These are phyloP conservation scores for Leptopilina clavipes DNA, from an alignment of 1,140 invertebrate species.

Conservation along the genomic window DNA sequence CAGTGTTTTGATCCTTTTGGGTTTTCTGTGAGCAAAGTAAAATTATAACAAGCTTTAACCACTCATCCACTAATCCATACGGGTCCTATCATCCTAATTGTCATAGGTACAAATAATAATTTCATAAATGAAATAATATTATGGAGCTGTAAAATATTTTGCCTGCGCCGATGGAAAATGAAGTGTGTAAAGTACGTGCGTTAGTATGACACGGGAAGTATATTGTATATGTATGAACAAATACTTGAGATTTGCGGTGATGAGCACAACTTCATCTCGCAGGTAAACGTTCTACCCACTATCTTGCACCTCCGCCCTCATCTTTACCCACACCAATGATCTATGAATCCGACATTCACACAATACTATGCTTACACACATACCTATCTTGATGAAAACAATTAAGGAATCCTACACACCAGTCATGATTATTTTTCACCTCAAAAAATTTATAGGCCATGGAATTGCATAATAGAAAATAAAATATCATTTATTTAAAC, in stretches of 20 bases:
- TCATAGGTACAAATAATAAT: too few species aligned
- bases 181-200: neutral
- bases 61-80: too few species aligned
- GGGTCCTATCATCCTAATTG: too few species aligned
- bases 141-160: neutral
- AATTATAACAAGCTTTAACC: too few species aligned
- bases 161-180: neutral
- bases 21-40: too few species aligned
- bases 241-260: slow-evolving; percentile 27
- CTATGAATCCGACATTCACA: slow-evolving; percentile 2
- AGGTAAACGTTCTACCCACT: slow-evolving; percentile 29
- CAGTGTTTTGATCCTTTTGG: too few species aligned
- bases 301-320: slow-evolving; percentile 13
- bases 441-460: slow-evolving; percentile 2
- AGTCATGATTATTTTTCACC: neutral
- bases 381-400: neutral
- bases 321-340: neutral
- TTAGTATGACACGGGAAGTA: slow-evolving; percentile 14
- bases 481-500: neutral
- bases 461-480: neutral
- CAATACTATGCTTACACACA: neutral
- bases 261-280: slow-evolving; percentile 12
- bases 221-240: neutral
- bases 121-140: too few species aligned
- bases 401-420: neutral